Base-by-base conservation (phyloP, 2,797 vertebrate species). In the Phataginus tricuspis region DNA sequence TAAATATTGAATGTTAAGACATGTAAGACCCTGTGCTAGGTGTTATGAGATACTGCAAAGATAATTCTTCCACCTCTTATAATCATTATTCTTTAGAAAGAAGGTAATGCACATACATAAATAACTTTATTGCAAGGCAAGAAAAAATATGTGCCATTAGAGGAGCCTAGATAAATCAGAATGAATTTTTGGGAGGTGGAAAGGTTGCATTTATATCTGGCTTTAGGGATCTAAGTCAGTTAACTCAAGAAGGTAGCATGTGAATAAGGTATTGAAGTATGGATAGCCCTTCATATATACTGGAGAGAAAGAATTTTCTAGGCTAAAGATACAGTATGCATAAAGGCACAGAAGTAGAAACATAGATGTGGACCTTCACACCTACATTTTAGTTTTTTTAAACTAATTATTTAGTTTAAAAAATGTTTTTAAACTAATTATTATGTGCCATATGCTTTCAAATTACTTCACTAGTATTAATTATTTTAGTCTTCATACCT, bases 61-160 rank as follows among this genome's bases (percentile, higher is more conserved):
- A 72, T 31, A 92, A 72, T 69, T 63, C 21, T 95, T 86, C 59
- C 0, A n/a, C 19, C 55, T 75, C 13, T 8, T 68, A 14, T 78
- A 68, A 86, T 86, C 69, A 27, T 94, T 68, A 83, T 69, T 59
- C 19, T 64, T 93, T 57, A 80, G 34, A 85, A 95, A 77, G n/a
- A 94, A 89, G 25, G 69, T 18, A 83, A 75, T 83, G 7, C 8
- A 37, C 3, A 34, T 53, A 27, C 15, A 89, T 63, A 63, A 85
- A 69, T 88, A 72, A 74, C 4, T 95, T 21, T 64, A 53, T 80
- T 25, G 37, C 6, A 91, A 66, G 31, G 16, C 42, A 91, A 7
- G 27, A 4, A 64, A 82, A 94, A 74, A 83, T 79, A 71, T 27
- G 3, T 68, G 1, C 53, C 61, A 72, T 86, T 90, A 68, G 18